Evolutionary conservation across 1,140 invertebrate genomes (phyloP), one percentile per base, ranked within the genome.

Genomic region (Forficula auricularia): DNA sequence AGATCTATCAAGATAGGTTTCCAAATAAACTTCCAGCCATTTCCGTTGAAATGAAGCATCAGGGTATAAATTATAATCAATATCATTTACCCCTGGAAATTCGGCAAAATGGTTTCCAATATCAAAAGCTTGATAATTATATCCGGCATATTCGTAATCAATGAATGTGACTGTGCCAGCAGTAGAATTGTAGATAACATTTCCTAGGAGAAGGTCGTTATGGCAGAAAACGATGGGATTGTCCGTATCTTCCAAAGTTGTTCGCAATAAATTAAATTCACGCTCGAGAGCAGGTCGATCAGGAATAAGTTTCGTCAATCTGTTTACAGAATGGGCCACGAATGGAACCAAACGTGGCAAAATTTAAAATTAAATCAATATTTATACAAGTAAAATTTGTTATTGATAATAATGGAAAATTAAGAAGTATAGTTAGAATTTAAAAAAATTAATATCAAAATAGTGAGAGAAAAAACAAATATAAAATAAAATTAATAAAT

Each of bases 81-180:
- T 73, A 50, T 77, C 67, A 33, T 70, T 75, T 22, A 86, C 63
- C 50, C 80, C 80, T 82, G 54, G 43, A 73, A 89, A 97, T 72
- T 98, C 94, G 54, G 81, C 79, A 68, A 98, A 98, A 68, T 98
- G 92, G 70, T 98, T 96, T 12, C 80, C 94, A 59, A 98, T 92
- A 64, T 98, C 95, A 63, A 75, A 98, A 1, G 88, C 82, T 62
- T 92, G 86, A 65, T 87, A 94, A 65, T 98, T 98, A 52, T 79
- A 79, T 45, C 73, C 80, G 6, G 85, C 83, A 65, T 98, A 98
- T 62, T 98, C 95, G 63, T 88, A 98, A 64, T 98, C 95, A 53
- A 98, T 98, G 59, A 98, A 98, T 15, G 76, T 77, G 3, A 97
- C 76, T 49, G 67, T 67, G 50, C 73, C 68, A 53, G 73, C 68